A percentile compares a stretch with the other conserved stretches of the same genome.
Conservation (phyloP, 2,797 vertebrate genomes). For the Rhodeus uyekii region DNA sequence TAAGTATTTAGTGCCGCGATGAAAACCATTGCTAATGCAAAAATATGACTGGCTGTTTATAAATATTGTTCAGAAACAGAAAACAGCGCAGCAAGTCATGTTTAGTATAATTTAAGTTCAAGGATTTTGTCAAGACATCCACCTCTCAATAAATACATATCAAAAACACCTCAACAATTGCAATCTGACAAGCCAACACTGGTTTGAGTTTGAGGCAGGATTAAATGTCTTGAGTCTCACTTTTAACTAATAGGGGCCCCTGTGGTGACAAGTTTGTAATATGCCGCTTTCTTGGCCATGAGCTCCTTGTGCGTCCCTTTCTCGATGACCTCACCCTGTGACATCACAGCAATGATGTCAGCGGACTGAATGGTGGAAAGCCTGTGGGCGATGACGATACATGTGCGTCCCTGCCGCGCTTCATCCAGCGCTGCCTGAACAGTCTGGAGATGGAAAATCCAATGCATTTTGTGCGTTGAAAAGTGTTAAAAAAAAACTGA, state of each 20-base stretch:
- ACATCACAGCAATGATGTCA: slow-evolving; percentile 84
- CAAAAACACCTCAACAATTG: neutral
- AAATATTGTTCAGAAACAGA: too few relatives aligned
- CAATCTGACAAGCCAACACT: neutral
- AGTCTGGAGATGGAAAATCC: slow-evolving; percentile 63
- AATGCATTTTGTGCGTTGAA: neutral
- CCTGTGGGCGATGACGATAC: slow-evolving; percentile 83
- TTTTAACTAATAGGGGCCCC: slow-evolving; percentile 79
- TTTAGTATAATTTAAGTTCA: neutral
- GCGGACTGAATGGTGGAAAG: slow-evolving; percentile 82
- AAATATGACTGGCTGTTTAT: too few relatives aligned
- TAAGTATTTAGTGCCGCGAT: too few relatives aligned
- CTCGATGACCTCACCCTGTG: slow-evolving; percentile 77
- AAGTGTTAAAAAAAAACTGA: neutral
- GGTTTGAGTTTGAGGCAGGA: neutral
- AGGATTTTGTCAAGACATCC: neutral
- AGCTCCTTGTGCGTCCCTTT: slow-evolving; percentile 77
- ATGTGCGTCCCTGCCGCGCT: slow-evolving; percentile 81
- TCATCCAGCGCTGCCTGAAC: slow-evolving; percentile 82
- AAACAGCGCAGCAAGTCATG: too few relatives aligned
- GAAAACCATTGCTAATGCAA: too few relatives aligned
- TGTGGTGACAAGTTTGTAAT: slow-evolving; percentile 82
- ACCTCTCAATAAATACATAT: slow-evolving; percentile 12
- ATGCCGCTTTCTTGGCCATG: slow-evolving; percentile 78
- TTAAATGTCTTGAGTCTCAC: neutral